phyloP scores from a whole-genome alignment of 2,888 invertebrate genomes.

The Lampropteryx suffumata region DNA sequence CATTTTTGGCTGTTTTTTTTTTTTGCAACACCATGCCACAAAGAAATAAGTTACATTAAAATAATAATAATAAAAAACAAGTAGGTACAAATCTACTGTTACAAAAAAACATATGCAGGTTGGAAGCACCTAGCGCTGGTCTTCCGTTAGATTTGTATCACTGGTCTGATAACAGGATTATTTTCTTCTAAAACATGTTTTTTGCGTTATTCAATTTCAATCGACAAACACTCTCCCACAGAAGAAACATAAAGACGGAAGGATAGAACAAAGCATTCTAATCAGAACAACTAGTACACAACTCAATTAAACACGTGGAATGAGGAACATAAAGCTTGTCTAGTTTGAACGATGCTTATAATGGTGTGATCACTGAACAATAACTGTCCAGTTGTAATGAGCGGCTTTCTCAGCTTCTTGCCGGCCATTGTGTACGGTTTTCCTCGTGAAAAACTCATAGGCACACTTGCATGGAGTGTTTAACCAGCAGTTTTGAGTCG shows the following conservation, averaged over 20 bases:
- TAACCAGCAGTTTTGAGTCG: conserved; percentile 21
- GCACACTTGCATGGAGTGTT: conserved; percentile 32
- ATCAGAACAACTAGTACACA: conserved; percentile 7
- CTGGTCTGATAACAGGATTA: no score
- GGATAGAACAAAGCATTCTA: conserved; percentile 11
- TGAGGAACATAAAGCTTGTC: conserved; percentile 45
- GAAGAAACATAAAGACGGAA: conserved; percentile 20
- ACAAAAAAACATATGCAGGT: no score
- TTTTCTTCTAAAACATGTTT: no score
- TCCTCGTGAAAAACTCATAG: conserved; percentile 73
- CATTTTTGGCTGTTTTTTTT: no score
- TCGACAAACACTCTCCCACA: conserved; percentile 4
- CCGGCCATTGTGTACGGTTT: conserved; percentile 65
- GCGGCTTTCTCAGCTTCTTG: conserved; percentile 68
- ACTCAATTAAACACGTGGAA: conserved; percentile 47
- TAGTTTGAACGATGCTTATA: conserved; percentile 25
- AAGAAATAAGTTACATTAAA: no score
- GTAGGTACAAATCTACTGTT: no score
- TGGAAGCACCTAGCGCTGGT: no score
- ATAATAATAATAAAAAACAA: no score
- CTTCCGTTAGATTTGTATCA: no score
- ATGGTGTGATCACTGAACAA: conserved; percentile 62
- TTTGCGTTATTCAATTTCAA: no score
- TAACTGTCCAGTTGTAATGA: conserved; percentile 69
- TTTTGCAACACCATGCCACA: no score